phyloP scores from a whole-genome alignment of 2,797 vertebrate species.

The Mormyrops attenuatus region DNA sequence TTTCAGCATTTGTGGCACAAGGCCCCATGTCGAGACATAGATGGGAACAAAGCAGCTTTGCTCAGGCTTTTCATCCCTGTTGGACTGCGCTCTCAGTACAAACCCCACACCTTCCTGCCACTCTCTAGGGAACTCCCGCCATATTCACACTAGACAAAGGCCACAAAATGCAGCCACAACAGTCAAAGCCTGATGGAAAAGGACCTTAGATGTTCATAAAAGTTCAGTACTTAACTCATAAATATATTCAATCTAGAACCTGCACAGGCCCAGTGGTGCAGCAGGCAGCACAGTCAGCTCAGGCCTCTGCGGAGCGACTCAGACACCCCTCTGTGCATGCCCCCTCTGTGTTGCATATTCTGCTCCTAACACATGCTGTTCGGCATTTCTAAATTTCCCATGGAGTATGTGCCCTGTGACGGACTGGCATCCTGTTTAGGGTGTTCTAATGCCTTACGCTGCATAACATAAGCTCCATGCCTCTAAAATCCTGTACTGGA shows the following conservation, averaged over 20 bases:
- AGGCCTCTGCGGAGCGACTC: not conserved
- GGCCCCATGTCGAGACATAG: slow-evolving; percentile 45
- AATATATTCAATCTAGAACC: not conserved
- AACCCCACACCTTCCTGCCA: slow-evolving; percentile 16
- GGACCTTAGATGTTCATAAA: not conserved
- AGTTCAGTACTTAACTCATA: not conserved
- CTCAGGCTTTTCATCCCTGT: slow-evolving; percentile 37
- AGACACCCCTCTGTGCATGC: too few relatives aligned
- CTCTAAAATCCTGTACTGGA: not conserved
- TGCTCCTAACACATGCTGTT: not conserved
- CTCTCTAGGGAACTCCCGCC: not conserved
- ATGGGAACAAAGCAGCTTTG: slow-evolving; percentile 58
- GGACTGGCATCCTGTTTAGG: not conserved
- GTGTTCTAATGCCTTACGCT: not conserved
- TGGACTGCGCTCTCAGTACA: slow-evolving; percentile 22
- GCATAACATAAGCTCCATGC: not conserved
- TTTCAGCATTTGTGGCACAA: slow-evolving; percentile 55
- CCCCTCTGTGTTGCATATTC: not conserved
- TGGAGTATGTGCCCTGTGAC: not conserved
- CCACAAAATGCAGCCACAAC: not conserved
- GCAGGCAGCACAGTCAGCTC: not conserved
- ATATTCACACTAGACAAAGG: not conserved
- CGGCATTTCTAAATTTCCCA: not conserved
- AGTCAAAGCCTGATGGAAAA: not conserved
- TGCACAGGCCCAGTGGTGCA: not conserved